These are phyloP conservation scores for Isichthys henryi DNA, from an alignment of 2,113 vertebrate genomes.

Conservation along the genomic window DNA sequence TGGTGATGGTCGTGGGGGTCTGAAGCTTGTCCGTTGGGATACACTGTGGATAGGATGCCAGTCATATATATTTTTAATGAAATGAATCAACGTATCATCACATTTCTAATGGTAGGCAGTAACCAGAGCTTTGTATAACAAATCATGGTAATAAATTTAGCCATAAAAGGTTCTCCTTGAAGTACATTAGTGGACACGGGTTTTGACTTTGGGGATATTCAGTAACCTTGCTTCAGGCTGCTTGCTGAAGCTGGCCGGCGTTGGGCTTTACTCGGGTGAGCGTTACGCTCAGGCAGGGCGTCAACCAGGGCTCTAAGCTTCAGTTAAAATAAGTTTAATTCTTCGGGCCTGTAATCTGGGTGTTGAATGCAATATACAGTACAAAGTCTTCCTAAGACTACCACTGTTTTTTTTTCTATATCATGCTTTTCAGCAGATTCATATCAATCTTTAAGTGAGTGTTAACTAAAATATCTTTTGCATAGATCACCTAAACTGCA, in stretches of 20 bases:
- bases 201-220: neutral
- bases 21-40: neutral
- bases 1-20: neutral
- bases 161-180: neutral
- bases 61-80: neutral
- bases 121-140: neutral
- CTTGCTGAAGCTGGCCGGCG: neutral
- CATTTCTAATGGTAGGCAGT: neutral
- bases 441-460: neutral
- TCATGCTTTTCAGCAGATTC: neutral
- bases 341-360: neutral
- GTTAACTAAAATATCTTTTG: neutral
- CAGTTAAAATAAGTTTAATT: neutral
- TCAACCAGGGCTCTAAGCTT: neutral
- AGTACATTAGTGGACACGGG: neutral
- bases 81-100: neutral
- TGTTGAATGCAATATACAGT: neutral
- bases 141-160: neutral
- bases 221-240: neutral
- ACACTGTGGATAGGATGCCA: neutral
- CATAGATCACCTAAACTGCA: neutral
- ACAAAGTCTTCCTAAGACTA: neutral
- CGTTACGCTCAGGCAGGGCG: neutral
- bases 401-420: neutral
- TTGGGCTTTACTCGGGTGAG: neutral